Evolutionary conservation across 1,140 invertebrate species (phyloP), one percentile per base, ranked within the genome.

Genomic region (Brachionus sp.): DNA sequence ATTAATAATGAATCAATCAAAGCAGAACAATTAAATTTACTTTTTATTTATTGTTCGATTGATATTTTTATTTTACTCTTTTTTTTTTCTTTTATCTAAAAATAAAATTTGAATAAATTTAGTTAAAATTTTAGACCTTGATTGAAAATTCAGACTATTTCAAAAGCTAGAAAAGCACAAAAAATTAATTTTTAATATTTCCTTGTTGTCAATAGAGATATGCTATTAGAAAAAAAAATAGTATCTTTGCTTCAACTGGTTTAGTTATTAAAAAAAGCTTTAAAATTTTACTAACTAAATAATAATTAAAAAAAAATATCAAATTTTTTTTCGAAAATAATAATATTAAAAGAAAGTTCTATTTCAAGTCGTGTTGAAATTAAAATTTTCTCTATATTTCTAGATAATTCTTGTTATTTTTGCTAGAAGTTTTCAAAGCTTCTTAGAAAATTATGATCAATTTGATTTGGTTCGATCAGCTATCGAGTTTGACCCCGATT

Each of bases 331-430:
- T 35, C 13, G 9, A 37, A 35, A 13, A 33, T 29, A 29, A 29
- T 29, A 29, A 29, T 29, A 29, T 29, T 29, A 29, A 29, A 33
- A 66, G 33, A 66, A 66, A 66, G 10, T 25, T 66, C 64, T 7
- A 66, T 66, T 66, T 66, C 64, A 33, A 66, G 4, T 66, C 25
- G 64, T 66, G 64, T 66, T 66, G 64, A 66, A 66, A 66, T 66
- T 66, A 66, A 66, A 66, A 57, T 57, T 66, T 66, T 66, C 64
- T 37, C n/a, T 66, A 66, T 66, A 33, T n/a, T 66, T 66, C 64
- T 66, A 66, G 64, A 66, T 66, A 66, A 66, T 66, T 66, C 64
- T 66, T 66, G 25, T 66, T 46, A 46, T 66, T 66, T 66, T 66
- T 37, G 25, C 33, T 33, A 37, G 64, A 33, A 37, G 33, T 66